Evolutionary conservation across 92 coral and sea anemone species (phyloP), one percentile per base, ranked within the genome.

Genomic region (Umimayanthus kanabou): DNA sequence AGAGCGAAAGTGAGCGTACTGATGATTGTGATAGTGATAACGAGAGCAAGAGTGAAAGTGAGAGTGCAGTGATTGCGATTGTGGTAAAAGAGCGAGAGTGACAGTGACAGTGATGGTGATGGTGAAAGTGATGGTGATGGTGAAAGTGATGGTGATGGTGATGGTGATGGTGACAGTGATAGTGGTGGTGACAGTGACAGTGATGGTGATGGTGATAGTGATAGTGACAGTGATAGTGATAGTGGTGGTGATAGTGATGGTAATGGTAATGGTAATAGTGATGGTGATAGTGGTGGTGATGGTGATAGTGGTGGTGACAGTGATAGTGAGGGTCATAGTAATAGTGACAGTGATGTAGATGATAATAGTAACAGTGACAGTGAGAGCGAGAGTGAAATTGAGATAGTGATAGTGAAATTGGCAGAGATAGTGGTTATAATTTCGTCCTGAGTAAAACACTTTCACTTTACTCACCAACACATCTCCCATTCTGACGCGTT

Each of bases 391-490:
- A 61, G 7, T 61, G 67, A 61, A 2, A 61, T 3, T 22, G 67
- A 33, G 37, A 20, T 61, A 22, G 67, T 61, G 67, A 61, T 18
- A 61, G n/a, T 61, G 67, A 20, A 16, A 61, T 18, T 61, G 67
- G 6, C 18, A 61, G 67, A 0, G 67, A 22, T 61, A 6, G 67
- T 61, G 67, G 6, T 18, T 61, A 18, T 61, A 6, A 2, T 61
- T 6, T 22, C 69, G 8, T 61, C 22, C 25, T 61, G n/a, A 61
- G 4, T 14, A 9, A 5, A 22, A 20, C 26, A 2, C 26, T 61
- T 22, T 61, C 69, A 61, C 9, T 75, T 20, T 39, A 75, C 79
- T 75, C 79, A 75, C 79, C 79, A 75, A 75, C 79, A n/a, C 79
- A 75, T 25, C 23, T 43, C 14, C 79, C 53, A 75, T 73, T 33